Evolutionary conservation across 2,113 vertebrate species (phyloP).

Genomic region (Pituophis catenifer): DNA sequence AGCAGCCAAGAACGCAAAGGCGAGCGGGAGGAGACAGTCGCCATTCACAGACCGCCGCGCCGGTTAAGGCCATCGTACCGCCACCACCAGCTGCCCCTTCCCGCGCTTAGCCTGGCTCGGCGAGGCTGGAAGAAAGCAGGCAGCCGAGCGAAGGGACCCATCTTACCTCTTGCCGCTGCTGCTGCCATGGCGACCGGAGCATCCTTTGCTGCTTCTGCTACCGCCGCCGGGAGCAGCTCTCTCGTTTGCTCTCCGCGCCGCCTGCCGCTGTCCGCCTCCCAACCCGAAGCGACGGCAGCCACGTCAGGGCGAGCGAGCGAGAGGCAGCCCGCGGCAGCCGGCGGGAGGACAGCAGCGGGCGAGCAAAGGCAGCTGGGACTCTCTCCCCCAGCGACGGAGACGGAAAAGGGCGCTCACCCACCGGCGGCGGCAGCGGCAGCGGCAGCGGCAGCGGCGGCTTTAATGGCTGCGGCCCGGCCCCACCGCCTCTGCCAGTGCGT

Average conservation of each 20-base stretch:
- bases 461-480: background rate
- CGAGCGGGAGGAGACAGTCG: background rate
- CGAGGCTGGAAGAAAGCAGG: background rate
- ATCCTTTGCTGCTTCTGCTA: constrained; percentile 25
- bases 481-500: background rate
- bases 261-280: background rate
- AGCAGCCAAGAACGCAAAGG: background rate
- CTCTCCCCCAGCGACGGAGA: background rate
- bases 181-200: constrained; percentile 59
- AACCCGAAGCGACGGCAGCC: background rate
- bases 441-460: background rate
- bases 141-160: constrained; percentile 20
- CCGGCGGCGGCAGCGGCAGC: background rate
- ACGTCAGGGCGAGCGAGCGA: background rate
- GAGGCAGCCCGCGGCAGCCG: background rate
- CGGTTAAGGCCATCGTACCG: constrained; percentile 1
- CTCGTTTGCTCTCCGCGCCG: background rate
- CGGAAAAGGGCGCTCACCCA: background rate
- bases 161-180: constrained; percentile 57
- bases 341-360: background rate
- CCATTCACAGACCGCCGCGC: background rate
- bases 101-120: background rate
- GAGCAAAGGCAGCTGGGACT: background rate
- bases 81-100: background rate
- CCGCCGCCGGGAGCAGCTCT: background rate